Base-by-base conservation (phyloP, 2,888 invertebrate genomes). In the Pantelozetes paolii region DNA sequence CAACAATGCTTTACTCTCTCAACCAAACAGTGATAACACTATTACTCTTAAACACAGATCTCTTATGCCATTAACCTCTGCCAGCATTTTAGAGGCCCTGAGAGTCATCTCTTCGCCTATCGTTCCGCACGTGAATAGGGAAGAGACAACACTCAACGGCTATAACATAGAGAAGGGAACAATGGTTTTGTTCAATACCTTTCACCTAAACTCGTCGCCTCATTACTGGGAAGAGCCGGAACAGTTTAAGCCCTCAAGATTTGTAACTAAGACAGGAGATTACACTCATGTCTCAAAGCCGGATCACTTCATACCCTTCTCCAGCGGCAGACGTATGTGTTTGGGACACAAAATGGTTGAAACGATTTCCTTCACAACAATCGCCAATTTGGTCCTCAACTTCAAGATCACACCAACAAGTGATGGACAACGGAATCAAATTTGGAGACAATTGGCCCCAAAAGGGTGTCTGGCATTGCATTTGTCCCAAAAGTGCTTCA, bases 51-150 rank as follows among this genome's bases (percentile, higher is more conserved):
- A 86, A 30, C 90, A 93, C 78, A 86, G 88, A 79, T 83, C 85
- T 0, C 82, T 82, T 1, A 86, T 94, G 84, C 90, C 91, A 0
- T 92, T 90, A 81, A 91, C 91, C 0, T 90, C 91, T 82, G 91
- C 91, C 0, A 89, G 90, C 0, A 86, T 93, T 18, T 86, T 89
- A 78, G 94, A 94, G 83, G 89, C 90, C 0, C 82, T 93, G 0
- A 83, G 94, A 71, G 88, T 88, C 72, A 87, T 90, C 0, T 91
- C 92, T 0, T 93, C 93, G 0, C 93, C 94, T 0, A 93, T 94
- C 75, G 93, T 94, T 0, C 94, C 94, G 0, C 93, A 93, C 80
- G 92, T 92, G 0, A 91, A 93, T 0, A 90, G 90, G 0, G 87
- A 88, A 78, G 88, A 90, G 79, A 88, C 89, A 0, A 84, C 86